These are phyloP conservation scores for Brienomyrus longianalis DNA, from an alignment of 2,113 vertebrate genomes.

Conservation along the genomic window DNA sequence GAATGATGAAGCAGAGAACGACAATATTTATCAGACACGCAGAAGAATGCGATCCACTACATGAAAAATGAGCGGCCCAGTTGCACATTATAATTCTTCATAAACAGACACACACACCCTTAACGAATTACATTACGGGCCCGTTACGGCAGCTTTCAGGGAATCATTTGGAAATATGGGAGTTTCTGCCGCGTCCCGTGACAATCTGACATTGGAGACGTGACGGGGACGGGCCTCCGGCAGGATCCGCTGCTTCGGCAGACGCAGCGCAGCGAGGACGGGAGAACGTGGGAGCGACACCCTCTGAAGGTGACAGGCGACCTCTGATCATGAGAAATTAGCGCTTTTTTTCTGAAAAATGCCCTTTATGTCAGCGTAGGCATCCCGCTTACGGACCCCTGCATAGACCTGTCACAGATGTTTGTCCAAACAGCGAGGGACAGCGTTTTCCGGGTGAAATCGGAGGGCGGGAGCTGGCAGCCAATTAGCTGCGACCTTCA, in stretches of 20 bases:
- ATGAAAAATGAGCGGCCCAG: background rate
- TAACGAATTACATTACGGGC: background rate
- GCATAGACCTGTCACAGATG: background rate
- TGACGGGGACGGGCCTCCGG: background rate
- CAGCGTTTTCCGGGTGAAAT: background rate
- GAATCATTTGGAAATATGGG: background rate
- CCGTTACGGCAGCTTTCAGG: background rate
- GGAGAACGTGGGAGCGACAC: background rate
- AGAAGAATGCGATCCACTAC: background rate
- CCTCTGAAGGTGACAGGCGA: background rate
- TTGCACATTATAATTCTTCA: background rate
- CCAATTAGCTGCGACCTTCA: background rate
- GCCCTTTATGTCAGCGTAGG: background rate
- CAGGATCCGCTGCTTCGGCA: background rate
- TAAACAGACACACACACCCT: background rate
- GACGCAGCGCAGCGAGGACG: background rate
- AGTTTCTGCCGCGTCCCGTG: background rate
- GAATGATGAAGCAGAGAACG: background rate
- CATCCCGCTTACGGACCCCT: background rate
- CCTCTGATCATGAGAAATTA: slow-evolving; percentile 11
- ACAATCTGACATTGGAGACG: background rate
- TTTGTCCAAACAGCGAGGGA: background rate
- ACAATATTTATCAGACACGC: background rate
- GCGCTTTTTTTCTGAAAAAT: background rate
- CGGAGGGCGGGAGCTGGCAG: background rate